Evolutionary conservation across 2,797 vertebrate species (phyloP), one percentile per base, ranked within the genome.

Genomic region (Austrolebias charrua): DNA sequence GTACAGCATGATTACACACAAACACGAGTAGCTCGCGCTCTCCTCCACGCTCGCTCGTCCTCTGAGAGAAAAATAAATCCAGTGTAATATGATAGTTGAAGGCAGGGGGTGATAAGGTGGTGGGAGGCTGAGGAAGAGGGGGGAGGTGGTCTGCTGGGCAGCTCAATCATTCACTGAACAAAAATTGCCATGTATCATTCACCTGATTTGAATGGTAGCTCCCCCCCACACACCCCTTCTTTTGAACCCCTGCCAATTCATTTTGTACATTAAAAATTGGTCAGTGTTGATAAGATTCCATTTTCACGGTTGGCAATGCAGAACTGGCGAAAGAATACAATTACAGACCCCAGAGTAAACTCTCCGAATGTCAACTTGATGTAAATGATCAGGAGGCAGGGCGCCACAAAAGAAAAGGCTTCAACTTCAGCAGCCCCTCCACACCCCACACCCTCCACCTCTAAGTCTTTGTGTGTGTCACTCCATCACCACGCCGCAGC

Each of bases 221-320:
- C 92, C 71, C 70, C 59, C 69, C 24, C 24, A 24, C 24, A 24
- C 24, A 24, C 24, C 3, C 24, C 67, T 94, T 94, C 95, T 95
- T 96, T 95, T 98, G 96, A 98, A 97, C 93, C 93, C 92, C 92
- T 94, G 96, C 97, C 96, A 98, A 97, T 96, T 98, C 95, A 96
- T 97, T 98, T 97, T 96, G 95, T 97, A 98, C 96, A 98, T 98
- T 98, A 98, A 97, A 97, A 98, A 96, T 96, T 95, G 97, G 96
- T 98, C 96, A 97, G 94, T 96, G 96, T 96, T 98, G 96, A 97
- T 98, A 95, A 97, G 95, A 97, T 98, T 98, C 95, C 96, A 98
- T 98, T 98, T 98, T 98, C 96, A 98, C 88, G 96, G 96, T 98
- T 94, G 96, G 94, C 94, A 98, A 98, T 97, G 97, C 96, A 96